Conservation (phyloP, 92 coral and sea anemone genomes). For the Anthopleura xanthogrammica region DNA sequence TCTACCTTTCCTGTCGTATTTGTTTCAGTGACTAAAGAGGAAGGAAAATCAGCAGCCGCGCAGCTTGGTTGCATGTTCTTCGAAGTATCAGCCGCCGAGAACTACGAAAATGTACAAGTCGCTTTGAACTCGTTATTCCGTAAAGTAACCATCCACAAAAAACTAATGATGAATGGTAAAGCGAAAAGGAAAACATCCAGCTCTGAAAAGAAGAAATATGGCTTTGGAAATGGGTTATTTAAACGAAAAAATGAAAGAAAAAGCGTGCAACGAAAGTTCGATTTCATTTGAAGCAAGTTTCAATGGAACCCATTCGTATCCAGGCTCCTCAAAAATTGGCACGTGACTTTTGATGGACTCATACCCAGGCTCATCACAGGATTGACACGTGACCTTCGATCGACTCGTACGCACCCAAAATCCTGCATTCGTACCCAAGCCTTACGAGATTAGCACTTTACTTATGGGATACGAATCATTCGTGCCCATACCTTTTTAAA, state of each 20-base stretch:
- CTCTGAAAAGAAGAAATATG: constrained; percentile 78
- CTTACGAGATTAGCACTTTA: too few relatives aligned
- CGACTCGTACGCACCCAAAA: neutral
- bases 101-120: constrained; percentile 81
- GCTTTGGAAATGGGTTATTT: constrained; percentile 84
- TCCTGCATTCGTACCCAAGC: too few relatives aligned
- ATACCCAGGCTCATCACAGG: neutral
- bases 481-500: too few relatives aligned
- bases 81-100: constrained; percentile 98
- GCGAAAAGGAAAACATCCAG: constrained; percentile 64
- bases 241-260: constrained; percentile 71
- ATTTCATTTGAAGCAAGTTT: constrained; percentile 17
- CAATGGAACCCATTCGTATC: neutral
- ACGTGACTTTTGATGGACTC: neutral
- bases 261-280: constrained; percentile 44
- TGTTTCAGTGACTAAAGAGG: constrained; percentile 75
- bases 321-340: neutral
- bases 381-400: neutral
- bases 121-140: constrained; percentile 83
- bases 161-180: constrained; percentile 59
- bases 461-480: too few relatives aligned
- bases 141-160: constrained; percentile 72
- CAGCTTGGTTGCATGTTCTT: constrained; percentile 97
- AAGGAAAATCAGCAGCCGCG: constrained; percentile 88
- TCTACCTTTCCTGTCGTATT: neutral